Percentiles rank a stretch among this genome's conserved stretches.
phyloP scores from a whole-genome alignment of 2,113 vertebrate genomes.

The Cichladusa arquata region DNA sequence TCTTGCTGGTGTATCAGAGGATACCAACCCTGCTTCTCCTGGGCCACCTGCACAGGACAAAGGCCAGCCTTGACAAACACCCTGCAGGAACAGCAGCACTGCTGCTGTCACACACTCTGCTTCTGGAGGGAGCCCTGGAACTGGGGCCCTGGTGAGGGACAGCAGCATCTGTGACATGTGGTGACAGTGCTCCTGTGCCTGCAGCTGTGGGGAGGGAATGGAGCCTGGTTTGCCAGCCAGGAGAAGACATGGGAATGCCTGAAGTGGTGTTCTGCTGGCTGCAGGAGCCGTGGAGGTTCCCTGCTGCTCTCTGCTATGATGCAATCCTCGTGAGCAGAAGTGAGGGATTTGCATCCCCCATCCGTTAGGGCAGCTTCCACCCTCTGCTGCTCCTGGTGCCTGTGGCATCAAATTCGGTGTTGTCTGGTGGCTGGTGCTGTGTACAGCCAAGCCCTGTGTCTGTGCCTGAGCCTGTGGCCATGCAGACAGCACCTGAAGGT shows the following conservation, averaged over 20 bases:
- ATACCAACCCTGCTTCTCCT: neutral
- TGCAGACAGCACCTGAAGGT: neutral
- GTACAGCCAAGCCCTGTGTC: neutral
- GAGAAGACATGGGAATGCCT: neutral
- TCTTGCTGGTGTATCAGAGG: neutral
- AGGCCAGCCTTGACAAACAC: neutral
- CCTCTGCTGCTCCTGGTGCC: neutral
- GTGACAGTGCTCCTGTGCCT: neutral
- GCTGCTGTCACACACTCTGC: neutral
- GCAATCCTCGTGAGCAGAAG: neutral
- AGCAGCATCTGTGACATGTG: neutral
- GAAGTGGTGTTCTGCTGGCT: neutral
- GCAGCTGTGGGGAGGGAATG: neutral
- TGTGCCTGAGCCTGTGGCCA: neutral
- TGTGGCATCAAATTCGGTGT: accelerated
- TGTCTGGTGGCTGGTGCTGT: neutral
- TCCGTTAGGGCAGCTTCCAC: neutral
- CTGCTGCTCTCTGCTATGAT: neutral
- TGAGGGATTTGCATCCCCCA: neutral
- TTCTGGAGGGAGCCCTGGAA: neutral
- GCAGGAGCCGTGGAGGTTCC: neutral
- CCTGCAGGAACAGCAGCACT: neutral
- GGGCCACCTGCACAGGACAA: neutral
- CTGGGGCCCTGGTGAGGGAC: neutral
- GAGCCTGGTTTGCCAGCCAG: neutral